Percentiles rank a stretch among this genome's conserved stretches.
Evolutionary conservation across 2,888 invertebrate genomes (phyloP).

Genomic region (Dynastes maya): DNA sequence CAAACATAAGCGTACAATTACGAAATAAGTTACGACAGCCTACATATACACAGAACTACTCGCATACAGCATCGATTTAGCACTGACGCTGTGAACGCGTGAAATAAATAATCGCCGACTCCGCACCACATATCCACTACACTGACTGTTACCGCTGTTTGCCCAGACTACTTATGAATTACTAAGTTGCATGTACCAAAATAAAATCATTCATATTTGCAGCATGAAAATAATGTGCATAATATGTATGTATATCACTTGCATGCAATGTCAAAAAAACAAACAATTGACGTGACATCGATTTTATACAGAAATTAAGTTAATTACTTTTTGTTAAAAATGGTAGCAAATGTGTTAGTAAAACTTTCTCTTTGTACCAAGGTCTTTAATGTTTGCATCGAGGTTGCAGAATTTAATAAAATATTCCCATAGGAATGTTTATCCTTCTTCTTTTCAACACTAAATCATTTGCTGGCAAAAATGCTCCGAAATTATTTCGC

Average conservation of each 20-base stretch:
- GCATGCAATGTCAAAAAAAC: neutral
- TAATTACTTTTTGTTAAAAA: neutral
- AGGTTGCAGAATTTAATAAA: slow-evolving; percentile 5
- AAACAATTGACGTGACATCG: neutral
- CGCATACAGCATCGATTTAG: too few relatives aligned
- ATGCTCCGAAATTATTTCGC: slow-evolving; percentile 26
- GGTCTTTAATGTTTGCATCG: neutral
- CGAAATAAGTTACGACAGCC: too few relatives aligned
- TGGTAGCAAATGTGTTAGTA: neutral
- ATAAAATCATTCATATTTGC: neutral
- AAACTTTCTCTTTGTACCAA: neutral
- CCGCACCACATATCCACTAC: too few relatives aligned
- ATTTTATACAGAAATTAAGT: neutral
- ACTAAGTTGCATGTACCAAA: neutral
- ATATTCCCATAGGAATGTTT: neutral
- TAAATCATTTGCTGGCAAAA: neutral
- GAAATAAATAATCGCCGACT: too few relatives aligned
- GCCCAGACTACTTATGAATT: neutral
- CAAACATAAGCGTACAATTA: too few relatives aligned
- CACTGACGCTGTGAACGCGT: too few relatives aligned
- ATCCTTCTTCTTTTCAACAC: neutral
- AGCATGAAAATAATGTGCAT: neutral
- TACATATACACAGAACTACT: too few relatives aligned
- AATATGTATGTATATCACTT: neutral
- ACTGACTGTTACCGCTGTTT: too few relatives aligned